Conservation (phyloP, 1,140 invertebrate genomes). For the Drosophila pachea region DNA sequence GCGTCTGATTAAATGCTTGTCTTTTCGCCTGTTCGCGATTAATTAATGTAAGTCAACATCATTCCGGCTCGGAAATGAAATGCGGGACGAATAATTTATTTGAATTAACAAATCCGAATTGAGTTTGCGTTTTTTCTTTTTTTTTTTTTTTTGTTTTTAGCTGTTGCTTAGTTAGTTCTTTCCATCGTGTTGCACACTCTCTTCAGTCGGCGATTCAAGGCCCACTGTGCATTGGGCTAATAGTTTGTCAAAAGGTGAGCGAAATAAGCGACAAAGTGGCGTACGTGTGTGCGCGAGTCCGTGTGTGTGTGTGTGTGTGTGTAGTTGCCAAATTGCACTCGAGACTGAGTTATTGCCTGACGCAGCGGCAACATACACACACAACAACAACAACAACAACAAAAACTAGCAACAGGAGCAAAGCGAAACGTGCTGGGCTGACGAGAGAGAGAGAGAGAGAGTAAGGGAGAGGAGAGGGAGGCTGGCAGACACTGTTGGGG, state of each 20-base stretch:
- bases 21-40: not conserved
- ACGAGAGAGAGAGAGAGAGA: not conserved
- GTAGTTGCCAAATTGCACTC: slow-evolving; percentile 69
- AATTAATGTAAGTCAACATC: slow-evolving; percentile 20
- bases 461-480: not conserved
- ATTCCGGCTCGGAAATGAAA: not conserved
- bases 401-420: no score
- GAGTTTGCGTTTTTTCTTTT: not conserved
- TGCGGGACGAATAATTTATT: not conserved
- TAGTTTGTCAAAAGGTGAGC: slow-evolving; percentile 71
- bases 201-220: not conserved
- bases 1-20: slow-evolving; percentile 6
- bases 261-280: slow-evolving; percentile 29
- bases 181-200: not conserved
- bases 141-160: not conserved
- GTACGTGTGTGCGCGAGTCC: slow-evolving; percentile 1
- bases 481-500: slow-evolving; percentile 11
- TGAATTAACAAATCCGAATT: not conserved
- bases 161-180: not conserved
- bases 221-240: slow-evolving; percentile 33
- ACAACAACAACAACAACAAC: slow-evolving; percentile 27
- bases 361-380: slow-evolving; percentile 42
- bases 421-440: slow-evolving; percentile 36
- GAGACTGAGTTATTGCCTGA: slow-evolving; percentile 73
- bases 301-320: slow-evolving; percentile 31